These are phyloP conservation scores for Bicyclus anynana DNA, from an alignment of 1,140 invertebrate genomes.

Conservation along the genomic window DNA sequence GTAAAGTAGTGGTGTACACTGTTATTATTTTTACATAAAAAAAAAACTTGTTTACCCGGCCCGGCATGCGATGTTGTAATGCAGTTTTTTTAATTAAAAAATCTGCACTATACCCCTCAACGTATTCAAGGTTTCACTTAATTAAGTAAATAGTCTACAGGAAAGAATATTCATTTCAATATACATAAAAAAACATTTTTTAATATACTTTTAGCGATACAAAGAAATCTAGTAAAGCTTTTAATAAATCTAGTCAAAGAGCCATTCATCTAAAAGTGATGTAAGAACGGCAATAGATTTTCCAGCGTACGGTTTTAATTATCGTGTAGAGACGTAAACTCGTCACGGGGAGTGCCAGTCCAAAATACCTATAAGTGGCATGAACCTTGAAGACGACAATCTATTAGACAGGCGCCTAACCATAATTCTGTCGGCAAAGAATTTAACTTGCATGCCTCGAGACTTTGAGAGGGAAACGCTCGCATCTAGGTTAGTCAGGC, in stretches of 20 bases:
- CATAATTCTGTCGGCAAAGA: slow-evolving; percentile 38
- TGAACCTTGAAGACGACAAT: slow-evolving; percentile 22
- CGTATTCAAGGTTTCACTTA: too few relatives aligned
- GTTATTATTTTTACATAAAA: too few relatives aligned
- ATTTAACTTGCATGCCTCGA: slow-evolving; percentile 30
- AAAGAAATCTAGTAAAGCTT: background rate
- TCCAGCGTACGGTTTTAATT: background rate
- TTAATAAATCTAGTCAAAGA: background rate
- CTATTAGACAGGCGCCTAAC: slow-evolving; percentile 22
- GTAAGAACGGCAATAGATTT: background rate
- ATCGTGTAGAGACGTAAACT: background rate
- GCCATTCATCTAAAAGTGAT: background rate
- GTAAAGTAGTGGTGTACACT: too few relatives aligned
- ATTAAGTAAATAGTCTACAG: too few relatives aligned
- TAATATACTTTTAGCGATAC: too few relatives aligned
- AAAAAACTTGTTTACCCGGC: too few relatives aligned
- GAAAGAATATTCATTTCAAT: too few relatives aligned
- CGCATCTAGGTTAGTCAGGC: slow-evolving; percentile 60
- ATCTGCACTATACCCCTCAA: too few relatives aligned
- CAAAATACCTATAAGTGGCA: slow-evolving; percentile 14
- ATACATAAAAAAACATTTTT: too few relatives aligned
- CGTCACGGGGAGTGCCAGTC: slow-evolving; percentile 14
- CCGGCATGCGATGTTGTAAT: too few relatives aligned
- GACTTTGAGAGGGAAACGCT: slow-evolving; percentile 53
- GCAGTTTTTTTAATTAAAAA: too few relatives aligned